Base-by-base conservation (phyloP, 2,113 vertebrate genomes). In the Elephas maximus region DNA sequence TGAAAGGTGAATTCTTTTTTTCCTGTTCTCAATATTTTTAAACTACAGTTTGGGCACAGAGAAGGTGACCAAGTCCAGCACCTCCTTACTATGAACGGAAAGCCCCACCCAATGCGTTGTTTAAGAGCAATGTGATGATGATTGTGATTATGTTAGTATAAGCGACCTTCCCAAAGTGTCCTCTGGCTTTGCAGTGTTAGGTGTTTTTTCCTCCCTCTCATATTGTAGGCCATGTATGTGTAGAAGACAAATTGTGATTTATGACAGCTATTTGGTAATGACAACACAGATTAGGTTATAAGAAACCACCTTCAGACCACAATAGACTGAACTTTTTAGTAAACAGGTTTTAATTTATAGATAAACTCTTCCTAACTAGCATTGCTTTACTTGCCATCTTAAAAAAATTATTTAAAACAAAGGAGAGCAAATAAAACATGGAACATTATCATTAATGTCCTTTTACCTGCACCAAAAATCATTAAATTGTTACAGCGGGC, bases 221-320 rank as follows among this genome's bases (percentile, higher is more conserved):
- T 88, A 88, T n/a, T 96, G 90, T 79, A 53, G 86, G 85, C 89
- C 97, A 98, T 94, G 94, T 94, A 28, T 48, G 97, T 95, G 93
- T 97, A 92, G 95, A 91, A 98, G 94, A 96, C 83, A 97, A 98
- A 95, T 88, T 91, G 90, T 96, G 95, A 98, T 98, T 98, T 97
- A 95, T 95, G 88, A 95, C 96, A 97, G 91, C 86, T 95, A 33
- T 98, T 98, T 97, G 91, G 78, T 97, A 96, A 98, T 98, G 96
- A 97, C 96, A 98, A 95, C 73, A 65, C n/a, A 97, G 94, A 98
- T 98, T 97, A 45, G 81, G 92, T 97, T 97, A 95, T 83, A 92
- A 92, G 94, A 96, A 95, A 97, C 91, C 94, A 96, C 97, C 97
- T 96, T 87, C 91, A 97, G 91, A 94, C 93, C 95, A 86, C 73